phyloP scores from a whole-genome alignment of 2,888 invertebrate species.

The Venustoraphidia nigricollis region DNA sequence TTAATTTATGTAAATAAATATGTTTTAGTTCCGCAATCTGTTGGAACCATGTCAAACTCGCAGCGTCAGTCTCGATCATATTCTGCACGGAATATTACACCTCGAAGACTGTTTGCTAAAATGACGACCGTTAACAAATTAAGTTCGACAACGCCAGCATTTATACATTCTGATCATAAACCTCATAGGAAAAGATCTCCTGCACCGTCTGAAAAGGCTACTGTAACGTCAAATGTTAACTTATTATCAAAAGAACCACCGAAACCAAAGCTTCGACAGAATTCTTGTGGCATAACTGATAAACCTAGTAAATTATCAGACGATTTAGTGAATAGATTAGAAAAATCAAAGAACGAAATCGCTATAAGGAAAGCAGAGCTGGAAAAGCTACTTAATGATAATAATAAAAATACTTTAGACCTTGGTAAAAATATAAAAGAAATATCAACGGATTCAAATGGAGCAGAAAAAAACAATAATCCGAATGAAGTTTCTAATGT shows the following conservation, averaged over 20 bases:
- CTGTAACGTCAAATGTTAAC: too few relatives aligned
- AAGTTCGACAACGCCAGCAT: not conserved
- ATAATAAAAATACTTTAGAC: constrained; percentile 11
- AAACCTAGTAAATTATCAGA: constrained; percentile 2
- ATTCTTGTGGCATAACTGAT: too few relatives aligned
- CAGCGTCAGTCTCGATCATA: not conserved
- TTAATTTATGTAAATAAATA: not conserved
- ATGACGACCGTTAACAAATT: not conserved
- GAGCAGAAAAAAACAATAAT: not conserved
- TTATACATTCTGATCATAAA: too few relatives aligned
- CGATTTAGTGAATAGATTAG: constrained; percentile 16
- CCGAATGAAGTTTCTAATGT: not conserved
- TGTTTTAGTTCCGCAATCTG: not conserved
- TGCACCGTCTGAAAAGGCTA: too few relatives aligned
- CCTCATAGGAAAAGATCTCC: too few relatives aligned
- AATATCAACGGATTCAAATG: not conserved
- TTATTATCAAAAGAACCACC: too few relatives aligned
- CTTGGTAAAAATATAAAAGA: not conserved
- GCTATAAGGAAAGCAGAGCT: constrained; percentile 23
- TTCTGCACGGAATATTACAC: not conserved
- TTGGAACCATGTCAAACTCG: not conserved
- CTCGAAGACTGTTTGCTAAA: not conserved
- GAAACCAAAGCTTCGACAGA: too few relatives aligned
- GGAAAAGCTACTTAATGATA: constrained; percentile 20
- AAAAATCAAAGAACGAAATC: constrained; percentile 22